Evolutionary conservation across 1,140 invertebrate species (phyloP).

Genomic region (Neodiprion fabricii): DNA sequence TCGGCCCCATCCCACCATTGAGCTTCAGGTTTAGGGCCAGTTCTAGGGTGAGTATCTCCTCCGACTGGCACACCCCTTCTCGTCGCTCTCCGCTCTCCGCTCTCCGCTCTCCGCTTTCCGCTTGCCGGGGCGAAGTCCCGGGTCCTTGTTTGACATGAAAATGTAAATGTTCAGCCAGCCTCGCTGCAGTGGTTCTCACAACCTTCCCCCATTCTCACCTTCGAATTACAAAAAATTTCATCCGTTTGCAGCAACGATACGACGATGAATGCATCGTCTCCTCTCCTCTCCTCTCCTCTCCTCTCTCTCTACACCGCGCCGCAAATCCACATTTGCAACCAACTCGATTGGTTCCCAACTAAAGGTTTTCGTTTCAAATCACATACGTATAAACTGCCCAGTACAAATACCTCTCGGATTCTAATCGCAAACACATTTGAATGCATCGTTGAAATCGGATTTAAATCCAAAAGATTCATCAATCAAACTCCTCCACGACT

Average conservation of each 20-base stretch:
- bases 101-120: not conserved
- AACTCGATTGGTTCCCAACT: too few relatives aligned
- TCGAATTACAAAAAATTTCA: not conserved
- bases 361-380: too few relatives aligned
- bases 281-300: not conserved
- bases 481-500: too few relatives aligned
- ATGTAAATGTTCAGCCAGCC: slow-evolving; percentile 34
- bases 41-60: not conserved
- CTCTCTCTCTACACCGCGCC: not conserved
- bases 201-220: not conserved
- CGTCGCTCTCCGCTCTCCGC: not conserved
- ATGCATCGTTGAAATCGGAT: too few relatives aligned
- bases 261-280: slow-evolving; percentile 14
- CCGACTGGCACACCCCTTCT: not conserved
- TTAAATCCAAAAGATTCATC: too few relatives aligned
- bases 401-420: too few relatives aligned
- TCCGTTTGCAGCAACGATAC: not conserved
- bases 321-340: too few relatives aligned
- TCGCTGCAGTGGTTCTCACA: not conserved
- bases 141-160: slow-evolving; percentile 49
- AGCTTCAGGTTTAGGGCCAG: not conserved
- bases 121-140: not conserved
- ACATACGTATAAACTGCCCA: too few relatives aligned
- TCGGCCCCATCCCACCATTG: not conserved
- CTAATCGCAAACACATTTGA: too few relatives aligned